A percentile compares a stretch with the other conserved stretches of the same genome.
Evolutionary conservation across 2,113 vertebrate genomes (phyloP).

Genomic region (Prolemur simus): DNA sequence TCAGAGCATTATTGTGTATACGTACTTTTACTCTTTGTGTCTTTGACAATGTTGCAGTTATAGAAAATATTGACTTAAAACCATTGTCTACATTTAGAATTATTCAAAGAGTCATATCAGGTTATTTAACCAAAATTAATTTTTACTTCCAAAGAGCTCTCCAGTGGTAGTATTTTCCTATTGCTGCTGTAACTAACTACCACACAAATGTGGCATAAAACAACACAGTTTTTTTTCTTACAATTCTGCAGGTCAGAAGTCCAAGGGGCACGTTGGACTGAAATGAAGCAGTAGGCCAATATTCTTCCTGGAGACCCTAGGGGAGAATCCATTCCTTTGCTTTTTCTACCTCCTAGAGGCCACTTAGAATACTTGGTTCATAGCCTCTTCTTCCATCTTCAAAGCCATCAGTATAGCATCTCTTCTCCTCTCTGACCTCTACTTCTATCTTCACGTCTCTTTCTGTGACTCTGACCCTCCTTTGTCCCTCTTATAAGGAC

Average conservation of each 20-base stretch:
- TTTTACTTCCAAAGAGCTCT: background rate
- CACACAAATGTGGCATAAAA: background rate
- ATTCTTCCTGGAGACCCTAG: background rate
- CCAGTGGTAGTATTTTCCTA: background rate
- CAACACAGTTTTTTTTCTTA: background rate
- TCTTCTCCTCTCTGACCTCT: background rate
- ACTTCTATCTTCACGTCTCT: background rate
- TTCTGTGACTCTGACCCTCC: background rate
- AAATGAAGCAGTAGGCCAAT: background rate
- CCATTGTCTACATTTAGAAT: conserved; percentile 3
- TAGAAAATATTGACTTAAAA: background rate
- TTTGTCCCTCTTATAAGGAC: background rate
- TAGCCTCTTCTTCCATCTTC: background rate
- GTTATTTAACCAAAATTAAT: background rate
- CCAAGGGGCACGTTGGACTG: background rate
- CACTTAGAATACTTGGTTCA: background rate
- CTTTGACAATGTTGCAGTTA: background rate
- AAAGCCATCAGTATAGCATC: background rate
- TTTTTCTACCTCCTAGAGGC: background rate
- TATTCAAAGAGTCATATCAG: background rate
- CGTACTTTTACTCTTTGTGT: background rate
- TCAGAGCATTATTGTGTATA: background rate
- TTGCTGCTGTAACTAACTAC: background rate
- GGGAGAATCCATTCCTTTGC: background rate
- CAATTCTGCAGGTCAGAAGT: background rate